phyloP scores from a whole-genome alignment of 2,113 vertebrate genomes.

The Pterocles orientalis region DNA sequence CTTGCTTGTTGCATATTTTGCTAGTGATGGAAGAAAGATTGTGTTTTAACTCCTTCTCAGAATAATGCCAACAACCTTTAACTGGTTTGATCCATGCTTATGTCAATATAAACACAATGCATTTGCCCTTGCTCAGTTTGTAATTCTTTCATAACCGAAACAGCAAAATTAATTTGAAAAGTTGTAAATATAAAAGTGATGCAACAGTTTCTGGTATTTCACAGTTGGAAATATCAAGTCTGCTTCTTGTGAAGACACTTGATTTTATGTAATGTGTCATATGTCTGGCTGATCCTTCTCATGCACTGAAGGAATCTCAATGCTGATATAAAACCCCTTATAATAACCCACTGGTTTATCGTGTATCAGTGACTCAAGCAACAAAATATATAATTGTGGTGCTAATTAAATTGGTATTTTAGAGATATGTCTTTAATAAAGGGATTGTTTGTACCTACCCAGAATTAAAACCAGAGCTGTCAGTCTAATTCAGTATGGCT shows the following conservation, averaged over 20 bases:
- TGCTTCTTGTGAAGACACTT: slow-evolving; percentile 32
- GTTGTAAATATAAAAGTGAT: not conserved
- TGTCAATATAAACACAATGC: not conserved
- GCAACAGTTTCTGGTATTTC: not conserved
- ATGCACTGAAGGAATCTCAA: not conserved
- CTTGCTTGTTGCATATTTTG: slow-evolving; percentile 41
- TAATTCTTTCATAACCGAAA: not conserved
- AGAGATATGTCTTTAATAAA: slow-evolving; percentile 58
- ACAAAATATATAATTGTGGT: slow-evolving; percentile 13
- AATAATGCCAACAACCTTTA: not conserved
- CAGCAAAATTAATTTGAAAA: not conserved
- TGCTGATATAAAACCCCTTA: not conserved
- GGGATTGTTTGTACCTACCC: slow-evolving; percentile 41
- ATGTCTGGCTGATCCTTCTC: not conserved
- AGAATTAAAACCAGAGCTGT: slow-evolving; percentile 66
- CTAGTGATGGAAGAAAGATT: slow-evolving; percentile 11
- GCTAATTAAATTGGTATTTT: slow-evolving; percentile 55
- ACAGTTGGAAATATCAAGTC: not conserved
- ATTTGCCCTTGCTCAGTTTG: not conserved
- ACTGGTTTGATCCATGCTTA: not conserved
- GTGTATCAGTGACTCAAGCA: slow-evolving; percentile 17
- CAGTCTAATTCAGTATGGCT: slow-evolving; percentile 46
- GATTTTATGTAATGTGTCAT: not conserved
- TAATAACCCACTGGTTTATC: slow-evolving; percentile 9
- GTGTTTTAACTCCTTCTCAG: not conserved